Percentiles rank a stretch among this genome's conserved stretches.
Evolutionary conservation across 2,113 vertebrate species (phyloP).

Genomic region (Puffinus mauretanicus): DNA sequence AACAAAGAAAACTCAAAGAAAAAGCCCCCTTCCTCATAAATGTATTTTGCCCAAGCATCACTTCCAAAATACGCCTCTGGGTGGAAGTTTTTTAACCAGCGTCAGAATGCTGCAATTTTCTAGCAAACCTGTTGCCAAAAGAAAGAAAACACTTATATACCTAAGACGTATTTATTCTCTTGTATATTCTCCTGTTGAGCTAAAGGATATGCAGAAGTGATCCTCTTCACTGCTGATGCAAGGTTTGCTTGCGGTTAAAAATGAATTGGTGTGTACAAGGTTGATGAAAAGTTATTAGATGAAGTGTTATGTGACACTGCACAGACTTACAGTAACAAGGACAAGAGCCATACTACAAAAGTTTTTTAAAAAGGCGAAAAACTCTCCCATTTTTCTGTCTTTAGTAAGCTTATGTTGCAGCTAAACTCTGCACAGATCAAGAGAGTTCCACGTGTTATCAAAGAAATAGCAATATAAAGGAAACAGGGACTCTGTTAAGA

Average conservation of each 20-base stretch:
- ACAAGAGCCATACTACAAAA: not conserved
- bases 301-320: not conserved
- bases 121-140: not conserved
- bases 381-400: not conserved
- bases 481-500: not conserved
- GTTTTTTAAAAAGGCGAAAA: not conserved
- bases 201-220: not conserved
- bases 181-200: not conserved
- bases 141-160: not conserved
- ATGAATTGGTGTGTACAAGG: not conserved
- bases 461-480: not conserved
- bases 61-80: not conserved
- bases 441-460: not conserved
- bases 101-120: not conserved
- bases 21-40: not conserved
- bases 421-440: not conserved
- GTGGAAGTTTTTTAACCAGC: not conserved
- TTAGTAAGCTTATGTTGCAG: not conserved
- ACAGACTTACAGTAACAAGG: not conserved
- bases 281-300: not conserved
- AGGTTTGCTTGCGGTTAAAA: not conserved
- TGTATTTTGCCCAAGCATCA: not conserved
- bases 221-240: not conserved
- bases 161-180: not conserved
- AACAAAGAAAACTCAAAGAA: not conserved